These are phyloP conservation scores for Nylanderia fulva DNA, from an alignment of 1,140 invertebrate genomes.

Conservation along the genomic window DNA sequence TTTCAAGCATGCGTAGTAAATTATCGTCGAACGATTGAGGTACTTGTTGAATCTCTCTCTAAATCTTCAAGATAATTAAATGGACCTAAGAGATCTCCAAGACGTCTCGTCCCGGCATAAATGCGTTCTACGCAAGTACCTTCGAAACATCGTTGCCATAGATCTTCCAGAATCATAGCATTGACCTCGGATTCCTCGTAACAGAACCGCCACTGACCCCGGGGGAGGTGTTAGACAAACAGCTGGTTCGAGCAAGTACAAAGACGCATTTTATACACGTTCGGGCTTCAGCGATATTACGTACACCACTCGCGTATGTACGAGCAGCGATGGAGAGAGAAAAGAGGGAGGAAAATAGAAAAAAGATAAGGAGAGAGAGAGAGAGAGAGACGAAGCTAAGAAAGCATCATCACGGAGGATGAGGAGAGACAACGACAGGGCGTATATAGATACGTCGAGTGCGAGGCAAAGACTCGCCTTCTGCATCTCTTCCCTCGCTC, in stretches of 20 bases:
- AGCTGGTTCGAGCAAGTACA: slow-evolving; percentile 75
- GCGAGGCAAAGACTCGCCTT: slow-evolving; percentile 58
- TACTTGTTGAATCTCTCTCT: not conserved
- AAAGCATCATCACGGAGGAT: slow-evolving; percentile 62
- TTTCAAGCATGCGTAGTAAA: not conserved
- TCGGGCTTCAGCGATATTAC: slow-evolving; percentile 62
- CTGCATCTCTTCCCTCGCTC: slow-evolving; percentile 62
- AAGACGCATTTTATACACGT: slow-evolving; percentile 76
- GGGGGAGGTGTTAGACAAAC: slow-evolving; percentile 77
- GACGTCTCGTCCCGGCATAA: not conserved
- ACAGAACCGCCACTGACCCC: slow-evolving; percentile 78
- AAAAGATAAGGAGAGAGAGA: slow-evolving; percentile 49
- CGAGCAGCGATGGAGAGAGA: not conserved
- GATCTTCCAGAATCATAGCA: slow-evolving; percentile 60
- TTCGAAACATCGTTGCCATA: slow-evolving; percentile 32
- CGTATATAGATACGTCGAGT: slow-evolving; percentile 69
- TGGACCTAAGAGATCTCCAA: not conserved
- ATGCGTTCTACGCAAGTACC: slow-evolving; percentile 27
- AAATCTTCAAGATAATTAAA: slow-evolving; percentile 22
- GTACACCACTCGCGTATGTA: slow-evolving; percentile 57
- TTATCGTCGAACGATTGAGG: not conserved
- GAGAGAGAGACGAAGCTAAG: slow-evolving; percentile 59
- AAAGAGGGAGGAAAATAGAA: slow-evolving; percentile 36
- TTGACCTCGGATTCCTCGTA: slow-evolving; percentile 72
- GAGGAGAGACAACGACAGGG: slow-evolving; percentile 65